Percentiles rank a stretch among this genome's conserved stretches.
Conservation (phyloP, 1,140 invertebrate genomes). For the Mamestra configurata region DNA sequence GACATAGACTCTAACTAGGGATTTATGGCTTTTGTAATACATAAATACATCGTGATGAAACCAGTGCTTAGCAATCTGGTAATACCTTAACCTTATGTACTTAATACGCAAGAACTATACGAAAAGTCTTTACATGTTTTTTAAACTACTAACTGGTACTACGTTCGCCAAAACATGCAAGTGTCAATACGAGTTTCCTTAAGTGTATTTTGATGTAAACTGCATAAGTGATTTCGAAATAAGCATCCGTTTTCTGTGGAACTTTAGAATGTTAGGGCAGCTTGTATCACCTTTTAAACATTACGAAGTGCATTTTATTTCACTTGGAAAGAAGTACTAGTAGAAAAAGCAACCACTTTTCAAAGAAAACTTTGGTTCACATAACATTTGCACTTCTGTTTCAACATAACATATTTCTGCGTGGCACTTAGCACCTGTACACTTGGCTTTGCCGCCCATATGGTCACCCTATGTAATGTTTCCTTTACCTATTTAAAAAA, state of each 20-base stretch:
- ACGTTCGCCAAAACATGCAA: neutral
- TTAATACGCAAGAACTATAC: too few species aligned
- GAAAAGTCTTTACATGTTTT: too few species aligned
- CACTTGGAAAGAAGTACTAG: too few species aligned
- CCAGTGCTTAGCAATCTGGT: neutral
- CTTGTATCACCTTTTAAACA: neutral
- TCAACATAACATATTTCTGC: too few species aligned
- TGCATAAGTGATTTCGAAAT: conserved; percentile 11
- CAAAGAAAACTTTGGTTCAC: too few species aligned
- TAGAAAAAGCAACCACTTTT: too few species aligned
- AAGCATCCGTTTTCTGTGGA: neutral
- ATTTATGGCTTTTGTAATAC: conserved; percentile 56
- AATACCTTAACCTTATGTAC: neutral
- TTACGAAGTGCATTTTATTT: too few species aligned
- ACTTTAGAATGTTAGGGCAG: neutral
- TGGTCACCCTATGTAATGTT: too few species aligned
- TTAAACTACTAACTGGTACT: too few species aligned
- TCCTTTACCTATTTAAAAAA: too few species aligned
- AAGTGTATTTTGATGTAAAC: conserved; percentile 6
- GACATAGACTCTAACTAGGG: conserved; percentile 50
- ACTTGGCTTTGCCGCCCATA: too few species aligned
- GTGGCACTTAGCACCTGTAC: neutral
- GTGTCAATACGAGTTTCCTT: neutral
- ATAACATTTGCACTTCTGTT: too few species aligned
- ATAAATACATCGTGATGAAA: neutral